Percentiles rank a stretch among this genome's conserved stretches.
Conservation (phyloP, 1,140 invertebrate species). For the Saccostrea cuccullata region DNA sequence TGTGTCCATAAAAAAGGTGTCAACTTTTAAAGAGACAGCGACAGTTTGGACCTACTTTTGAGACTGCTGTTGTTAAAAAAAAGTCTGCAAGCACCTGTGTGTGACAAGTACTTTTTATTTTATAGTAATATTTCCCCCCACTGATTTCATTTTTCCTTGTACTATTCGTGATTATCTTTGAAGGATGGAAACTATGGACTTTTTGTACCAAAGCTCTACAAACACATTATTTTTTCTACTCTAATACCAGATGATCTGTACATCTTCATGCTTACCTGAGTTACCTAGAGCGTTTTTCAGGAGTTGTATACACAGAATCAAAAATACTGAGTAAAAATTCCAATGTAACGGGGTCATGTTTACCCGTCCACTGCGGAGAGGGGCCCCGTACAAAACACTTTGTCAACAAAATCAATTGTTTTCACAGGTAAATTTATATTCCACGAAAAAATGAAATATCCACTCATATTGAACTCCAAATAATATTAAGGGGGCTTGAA, state of each 20-base stretch:
- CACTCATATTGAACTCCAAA: constrained; percentile 33
- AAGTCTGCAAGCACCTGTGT: not conserved
- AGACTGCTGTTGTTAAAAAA: not conserved
- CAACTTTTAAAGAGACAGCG: not conserved
- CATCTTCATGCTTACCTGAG: constrained; percentile 37
- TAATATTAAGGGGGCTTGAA: constrained; percentile 1
- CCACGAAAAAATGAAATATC: constrained; percentile 23
- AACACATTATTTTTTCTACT: too few relatives aligned
- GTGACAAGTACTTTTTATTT: not conserved
- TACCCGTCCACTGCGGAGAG: constrained; percentile 34
- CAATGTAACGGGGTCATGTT: constrained; percentile 51
- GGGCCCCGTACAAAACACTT: constrained; percentile 14
- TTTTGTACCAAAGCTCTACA: too few relatives aligned
- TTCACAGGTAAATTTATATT: constrained; percentile 29
- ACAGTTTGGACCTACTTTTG: not conserved
- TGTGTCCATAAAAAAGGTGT: constrained; percentile 25
- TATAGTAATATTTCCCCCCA: not conserved
- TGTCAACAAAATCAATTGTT: constrained; percentile 36
- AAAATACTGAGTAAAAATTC: constrained; percentile 47
- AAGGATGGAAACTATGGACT: too few relatives aligned
- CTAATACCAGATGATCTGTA: not conserved
- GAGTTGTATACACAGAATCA: constrained; percentile 31
- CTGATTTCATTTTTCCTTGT: too few relatives aligned
- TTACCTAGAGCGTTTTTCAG: not conserved
- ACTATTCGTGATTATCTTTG: too few relatives aligned